Percentiles rank a stretch among this genome's conserved stretches.
Conservation (phyloP, 2,888 invertebrate species). For the Antitype chi region DNA sequence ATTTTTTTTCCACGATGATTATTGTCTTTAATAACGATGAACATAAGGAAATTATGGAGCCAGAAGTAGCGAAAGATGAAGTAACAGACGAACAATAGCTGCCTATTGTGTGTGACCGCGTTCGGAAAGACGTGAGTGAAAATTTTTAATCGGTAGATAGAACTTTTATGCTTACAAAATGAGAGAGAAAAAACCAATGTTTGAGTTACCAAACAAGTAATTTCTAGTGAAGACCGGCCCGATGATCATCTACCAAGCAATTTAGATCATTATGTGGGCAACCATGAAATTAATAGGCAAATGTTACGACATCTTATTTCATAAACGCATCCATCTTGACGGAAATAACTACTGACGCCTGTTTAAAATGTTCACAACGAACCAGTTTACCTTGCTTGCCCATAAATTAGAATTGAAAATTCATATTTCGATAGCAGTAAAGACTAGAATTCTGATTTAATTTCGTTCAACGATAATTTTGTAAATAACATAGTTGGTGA, state of each 20-base stretch:
- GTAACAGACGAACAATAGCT: constrained; percentile 66
- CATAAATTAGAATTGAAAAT: constrained; percentile 58
- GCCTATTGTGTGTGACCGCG: constrained; percentile 60
- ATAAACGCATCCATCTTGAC: constrained; percentile 79
- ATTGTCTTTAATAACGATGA: constrained; percentile 83
- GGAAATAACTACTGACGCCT: constrained; percentile 78
- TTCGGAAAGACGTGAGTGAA: constrained; percentile 52
- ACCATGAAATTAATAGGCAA: constrained; percentile 82
- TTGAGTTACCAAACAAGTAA: constrained; percentile 62
- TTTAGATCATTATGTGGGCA: constrained; percentile 78
- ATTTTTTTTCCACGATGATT: constrained; percentile 77
- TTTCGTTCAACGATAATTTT: constrained; percentile 62
- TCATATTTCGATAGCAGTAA: constrained; percentile 61
- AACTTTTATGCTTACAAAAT: constrained; percentile 40
- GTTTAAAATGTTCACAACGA: constrained; percentile 66
- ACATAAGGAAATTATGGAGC: constrained; percentile 75
- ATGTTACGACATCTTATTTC: constrained; percentile 80
- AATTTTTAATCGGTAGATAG: constrained; percentile 48
- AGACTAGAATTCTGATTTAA: constrained; percentile 59
- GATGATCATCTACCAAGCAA: constrained; percentile 61
- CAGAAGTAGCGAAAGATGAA: constrained; percentile 67
- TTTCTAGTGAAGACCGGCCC: constrained; percentile 53
- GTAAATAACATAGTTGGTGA: constrained; percentile 57
- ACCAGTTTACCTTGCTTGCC: constrained; percentile 68
- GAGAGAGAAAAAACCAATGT: constrained; percentile 40